Percentiles rank a stretch among this genome's conserved stretches.
These are phyloP conservation scores for Mythimna ferrago DNA, from an alignment of 2,888 invertebrate species.

Conservation along the genomic window DNA sequence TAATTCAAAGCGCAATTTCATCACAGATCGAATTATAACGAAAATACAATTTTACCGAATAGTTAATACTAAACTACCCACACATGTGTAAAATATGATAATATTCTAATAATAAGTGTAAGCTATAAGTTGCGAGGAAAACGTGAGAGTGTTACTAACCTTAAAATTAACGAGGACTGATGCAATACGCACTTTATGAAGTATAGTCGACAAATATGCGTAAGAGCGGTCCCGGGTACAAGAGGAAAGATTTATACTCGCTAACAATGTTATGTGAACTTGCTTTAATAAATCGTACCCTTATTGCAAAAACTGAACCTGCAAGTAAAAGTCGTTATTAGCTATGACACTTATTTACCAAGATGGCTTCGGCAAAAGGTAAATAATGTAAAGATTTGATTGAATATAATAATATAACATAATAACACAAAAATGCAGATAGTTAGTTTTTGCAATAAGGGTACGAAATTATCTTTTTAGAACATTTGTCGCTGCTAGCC, in stretches of 20 bases:
- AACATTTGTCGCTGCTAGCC: background rate
- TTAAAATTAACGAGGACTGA: slow-evolving; percentile 44
- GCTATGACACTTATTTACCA: too few species aligned
- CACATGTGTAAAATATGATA: slow-evolving; percentile 24
- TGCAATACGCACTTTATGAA: slow-evolving; percentile 43
- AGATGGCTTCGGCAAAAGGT: too few species aligned
- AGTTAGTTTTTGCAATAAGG: too few species aligned
- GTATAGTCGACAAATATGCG: slow-evolving; percentile 19
- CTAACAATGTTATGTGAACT: background rate
- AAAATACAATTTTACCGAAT: background rate
- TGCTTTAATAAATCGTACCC: slow-evolving; percentile 5
- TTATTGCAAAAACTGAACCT: too few species aligned
- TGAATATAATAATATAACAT: too few species aligned
- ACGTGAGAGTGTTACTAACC: slow-evolving; percentile 27
- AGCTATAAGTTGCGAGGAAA: slow-evolving; percentile 38
- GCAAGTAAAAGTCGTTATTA: too few species aligned
- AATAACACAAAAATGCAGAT: too few species aligned
- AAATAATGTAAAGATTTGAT: too few species aligned
- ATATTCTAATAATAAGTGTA: slow-evolving; percentile 31
- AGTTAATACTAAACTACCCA: slow-evolving; percentile 10
- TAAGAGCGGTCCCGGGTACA: slow-evolving; percentile 27
- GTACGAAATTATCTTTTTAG: background rate
- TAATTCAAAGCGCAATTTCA: too few species aligned
- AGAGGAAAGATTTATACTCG: background rate
- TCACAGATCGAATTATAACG: background rate